A percentile compares a stretch with the other conserved stretches of the same genome.
Conservation (phyloP, 2,113 vertebrate species). For the human (Homo sapiens) region DNA sequence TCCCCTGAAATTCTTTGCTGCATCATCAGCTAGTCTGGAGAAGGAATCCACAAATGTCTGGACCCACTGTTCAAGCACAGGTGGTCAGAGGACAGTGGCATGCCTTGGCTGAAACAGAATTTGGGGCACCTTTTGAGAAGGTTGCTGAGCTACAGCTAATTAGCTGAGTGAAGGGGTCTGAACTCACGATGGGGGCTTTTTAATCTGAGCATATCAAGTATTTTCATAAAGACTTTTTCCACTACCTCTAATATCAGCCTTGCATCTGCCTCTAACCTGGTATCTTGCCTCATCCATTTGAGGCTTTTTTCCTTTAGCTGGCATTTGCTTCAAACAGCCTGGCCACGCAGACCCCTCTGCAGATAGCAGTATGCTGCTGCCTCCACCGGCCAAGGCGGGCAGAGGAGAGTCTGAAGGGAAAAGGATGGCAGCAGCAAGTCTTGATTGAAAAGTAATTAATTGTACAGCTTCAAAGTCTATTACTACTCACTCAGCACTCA, state of each 20-base stretch:
- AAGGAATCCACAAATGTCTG: neutral
- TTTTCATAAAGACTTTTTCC: neutral
- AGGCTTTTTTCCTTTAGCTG: neutral
- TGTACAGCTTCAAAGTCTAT: slow-evolving; percentile 53
- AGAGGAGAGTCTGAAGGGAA: neutral
- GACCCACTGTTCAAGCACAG: accelerated
- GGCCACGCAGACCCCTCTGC: neutral
- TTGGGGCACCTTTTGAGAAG: neutral
- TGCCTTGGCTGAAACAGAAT: neutral
- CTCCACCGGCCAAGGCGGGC: slow-evolving; percentile 36
- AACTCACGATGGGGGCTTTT: accelerated
- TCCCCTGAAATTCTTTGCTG: neutral
- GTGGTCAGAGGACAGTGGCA: accelerated
- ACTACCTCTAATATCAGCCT: neutral
- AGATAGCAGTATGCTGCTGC: slow-evolving; percentile 26
- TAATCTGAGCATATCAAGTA: too few relatives aligned
- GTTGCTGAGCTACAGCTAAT: neutral
- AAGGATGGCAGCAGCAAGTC: neutral
- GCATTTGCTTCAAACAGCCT: neutral
- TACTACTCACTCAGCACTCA: slow-evolving; percentile 27
- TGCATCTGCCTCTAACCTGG: neutral
- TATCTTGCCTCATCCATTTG: neutral
- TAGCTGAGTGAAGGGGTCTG: neutral
- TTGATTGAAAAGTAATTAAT: slow-evolving; percentile 40
- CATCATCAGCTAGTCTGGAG: neutral